Base-by-base conservation (phyloP, 2,797 vertebrate genomes). In the Tangara arthus region DNA sequence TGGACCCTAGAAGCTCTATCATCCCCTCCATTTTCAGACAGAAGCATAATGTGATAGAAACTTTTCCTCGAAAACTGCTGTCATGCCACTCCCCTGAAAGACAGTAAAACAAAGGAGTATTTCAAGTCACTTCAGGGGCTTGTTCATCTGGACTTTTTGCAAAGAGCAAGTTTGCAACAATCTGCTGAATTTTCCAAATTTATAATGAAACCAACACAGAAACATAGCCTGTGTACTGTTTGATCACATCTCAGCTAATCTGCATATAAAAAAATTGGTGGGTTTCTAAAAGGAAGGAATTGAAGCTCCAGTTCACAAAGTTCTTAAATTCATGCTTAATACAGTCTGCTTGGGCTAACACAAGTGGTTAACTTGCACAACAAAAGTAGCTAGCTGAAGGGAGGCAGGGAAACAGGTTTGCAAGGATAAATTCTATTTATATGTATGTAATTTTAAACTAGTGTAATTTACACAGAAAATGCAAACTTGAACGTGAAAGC, bases 161-260 rank as follows among this genome's bases (percentile, higher is more conserved):
- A 75, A 82, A 87, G 49, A 80, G 57, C 30, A 82, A 85, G 44
- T 78, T 34, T 71, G 35, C 28, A 91, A 71, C 50, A 78, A 61
- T 89, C 79, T 87, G 82, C 22, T 93, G 56, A 81, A 64, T 86
- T 90, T 94, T 91, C 46, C 28, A 68, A 65, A 90, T 72, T 79
- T 76, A 55, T 65, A 88, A 76, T 52, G 21, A 91, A 94, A 80
- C 5, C 20, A 71, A 75, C 27, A 64, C 47, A 68, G 61, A 87
- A 75, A 34, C 57, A 77, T n/a, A 76, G 34, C 34, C 49, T 44
- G 12, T 55, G 60, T 85, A 82, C 72, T 83, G 26, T 68, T 68
- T 19, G 65, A 70, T 61, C 55, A 55, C 32, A 56, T 55, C 28
- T 93, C 46, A 68, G 41, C 27, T 80, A 64, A 82, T 35, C 14